Evolutionary conservation across 2,113 vertebrate genomes (phyloP), one percentile per base, ranked within the genome.

Genomic region (Beaufortia kweichowensis): DNA sequence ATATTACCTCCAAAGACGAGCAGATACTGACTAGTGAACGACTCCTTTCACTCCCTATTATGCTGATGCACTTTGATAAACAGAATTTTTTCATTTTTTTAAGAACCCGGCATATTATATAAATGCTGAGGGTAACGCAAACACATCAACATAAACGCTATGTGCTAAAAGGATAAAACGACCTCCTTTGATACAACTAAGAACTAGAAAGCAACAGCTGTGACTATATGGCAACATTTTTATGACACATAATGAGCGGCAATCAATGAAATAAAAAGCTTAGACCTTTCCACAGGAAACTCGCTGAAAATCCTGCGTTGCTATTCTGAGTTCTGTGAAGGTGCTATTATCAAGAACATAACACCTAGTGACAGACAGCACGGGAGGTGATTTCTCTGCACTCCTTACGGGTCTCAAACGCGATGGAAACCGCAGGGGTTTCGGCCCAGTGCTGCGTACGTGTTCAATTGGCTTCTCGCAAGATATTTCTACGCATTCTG

Each of bases 401-500:
- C 35, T 43, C 57, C 39, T 74, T 31, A 28, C 26, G 57, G 21
- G 39, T 26, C 70, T 48, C 57, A 8, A 73, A 74, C 70, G 61
- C 31, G 56, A 74, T 17, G 17, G 29, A 61, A 74, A 60, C 70
- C 5, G 57, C 70, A 61, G 70, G 56, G 61, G 57, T 61, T 39
- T 61, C 43, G 70, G 57, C 57, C 70, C 70, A 59, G 33, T 19
- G 68, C 23, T 71, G 26, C 21, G 23, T 85, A 80, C 84, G 84
- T 82, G 81, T 24, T 82, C 62, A 84, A 78, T 67, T 39, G 56
- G 84, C 75, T 83, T 84, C 48, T 83, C 84, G 78, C 79, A 83
- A 82, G 82, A 74, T 84, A 75, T 41, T 80, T 82, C 85, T 65
- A 86, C 81, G 78, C 73, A 77, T 10, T 28, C 70, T 6, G 81